Conservation (phyloP, 2,888 invertebrate species). For the Xestobium rufovillosum region DNA sequence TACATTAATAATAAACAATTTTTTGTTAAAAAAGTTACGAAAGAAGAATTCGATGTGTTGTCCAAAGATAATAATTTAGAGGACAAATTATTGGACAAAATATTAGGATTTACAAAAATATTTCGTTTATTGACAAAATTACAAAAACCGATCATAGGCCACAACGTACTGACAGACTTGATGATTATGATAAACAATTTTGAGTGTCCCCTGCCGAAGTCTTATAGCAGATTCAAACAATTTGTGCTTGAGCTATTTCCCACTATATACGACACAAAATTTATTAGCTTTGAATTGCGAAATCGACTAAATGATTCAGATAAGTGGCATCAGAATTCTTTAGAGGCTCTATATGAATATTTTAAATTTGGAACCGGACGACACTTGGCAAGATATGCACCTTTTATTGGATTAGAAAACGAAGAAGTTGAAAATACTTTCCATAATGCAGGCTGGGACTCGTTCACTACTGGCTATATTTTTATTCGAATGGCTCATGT, state of each 20-base stretch:
- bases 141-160: constrained; percentile 67
- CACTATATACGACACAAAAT: constrained; percentile 65
- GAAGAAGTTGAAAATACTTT: constrained; percentile 29
- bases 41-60: constrained; percentile 31
- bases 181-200: constrained; percentile 66
- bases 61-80: constrained; percentile 42
- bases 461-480: constrained; percentile 67
- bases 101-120: constrained; percentile 61
- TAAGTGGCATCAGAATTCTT: constrained; percentile 47
- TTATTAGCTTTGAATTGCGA: constrained; percentile 52
- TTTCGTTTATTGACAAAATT: constrained; percentile 51
- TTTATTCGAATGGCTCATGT: constrained; percentile 60
- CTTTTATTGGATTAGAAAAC: constrained; percentile 35
- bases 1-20: constrained; percentile 34
- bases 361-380: constrained; percentile 47
- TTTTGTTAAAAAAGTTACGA: constrained; percentile 36
- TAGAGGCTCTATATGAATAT: constrained; percentile 53
- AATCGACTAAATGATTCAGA: constrained; percentile 44
- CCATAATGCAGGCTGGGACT: constrained; percentile 83
- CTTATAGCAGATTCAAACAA: constrained; percentile 57
- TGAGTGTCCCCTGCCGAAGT: constrained; percentile 58
- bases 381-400: constrained; percentile 38
- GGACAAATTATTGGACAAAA: constrained; percentile 45
- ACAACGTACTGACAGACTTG: constrained; percentile 65
- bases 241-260: constrained; percentile 58